phyloP scores from a whole-genome alignment of 2,113 vertebrate species.

The Bambusicola thoracicus region DNA sequence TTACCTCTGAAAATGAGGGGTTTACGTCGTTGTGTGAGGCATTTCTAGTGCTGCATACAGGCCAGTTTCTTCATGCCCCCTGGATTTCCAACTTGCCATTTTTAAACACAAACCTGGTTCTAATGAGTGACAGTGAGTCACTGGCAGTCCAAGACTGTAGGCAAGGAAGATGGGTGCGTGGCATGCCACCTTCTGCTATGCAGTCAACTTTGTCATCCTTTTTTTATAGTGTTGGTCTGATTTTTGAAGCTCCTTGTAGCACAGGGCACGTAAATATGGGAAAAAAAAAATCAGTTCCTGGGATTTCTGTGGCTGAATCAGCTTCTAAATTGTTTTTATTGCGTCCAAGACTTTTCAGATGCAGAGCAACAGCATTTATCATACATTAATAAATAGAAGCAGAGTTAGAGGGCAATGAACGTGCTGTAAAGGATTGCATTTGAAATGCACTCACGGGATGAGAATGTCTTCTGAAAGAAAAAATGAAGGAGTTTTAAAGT shows the following conservation, averaged over 20 bases:
- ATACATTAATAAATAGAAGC: neutral
- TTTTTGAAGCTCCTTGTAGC: neutral
- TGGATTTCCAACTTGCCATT: neutral
- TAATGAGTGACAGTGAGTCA: neutral
- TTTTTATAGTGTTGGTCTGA: neutral
- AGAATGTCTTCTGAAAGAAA: conserved; percentile 19
- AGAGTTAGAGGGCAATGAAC: neutral
- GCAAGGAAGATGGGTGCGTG: neutral
- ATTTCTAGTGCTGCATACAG: neutral
- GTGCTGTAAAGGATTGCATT: conserved; percentile 1
- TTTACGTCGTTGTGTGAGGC: neutral
- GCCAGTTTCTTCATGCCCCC: accelerated
- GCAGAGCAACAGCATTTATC: neutral
- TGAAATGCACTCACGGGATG: neutral
- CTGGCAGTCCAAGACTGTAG: neutral
- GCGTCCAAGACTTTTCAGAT: neutral
- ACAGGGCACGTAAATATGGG: neutral
- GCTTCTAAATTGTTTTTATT: neutral
- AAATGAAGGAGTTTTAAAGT: neutral
- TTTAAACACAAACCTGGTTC: neutral
- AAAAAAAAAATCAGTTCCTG: neutral
- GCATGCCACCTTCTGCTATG: accelerated
- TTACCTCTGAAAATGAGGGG: neutral
- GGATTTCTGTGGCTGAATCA: neutral
- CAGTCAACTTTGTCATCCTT: neutral